Conservation (phyloP, 2,888 invertebrate species). For the Argyresthia albistria region DNA sequence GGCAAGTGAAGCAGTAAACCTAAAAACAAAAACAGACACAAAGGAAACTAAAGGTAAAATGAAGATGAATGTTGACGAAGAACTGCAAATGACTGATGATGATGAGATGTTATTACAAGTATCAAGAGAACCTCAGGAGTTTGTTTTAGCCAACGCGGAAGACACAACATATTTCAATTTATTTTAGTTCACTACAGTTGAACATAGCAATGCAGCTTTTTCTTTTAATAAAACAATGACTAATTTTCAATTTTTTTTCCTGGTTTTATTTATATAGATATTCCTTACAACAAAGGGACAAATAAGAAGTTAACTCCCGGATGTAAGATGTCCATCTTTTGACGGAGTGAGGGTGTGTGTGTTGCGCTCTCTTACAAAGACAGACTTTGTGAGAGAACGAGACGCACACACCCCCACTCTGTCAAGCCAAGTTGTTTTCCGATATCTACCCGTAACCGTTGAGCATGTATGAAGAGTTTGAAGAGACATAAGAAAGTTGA, state of each 20-base stretch:
- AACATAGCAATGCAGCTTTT: slow-evolving; percentile 4
- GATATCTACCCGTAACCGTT: too few species aligned
- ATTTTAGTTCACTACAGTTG: not conserved
- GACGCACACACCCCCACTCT: too few species aligned
- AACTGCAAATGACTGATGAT: not conserved
- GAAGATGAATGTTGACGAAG: not conserved
- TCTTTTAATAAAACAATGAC: slow-evolving; percentile 6
- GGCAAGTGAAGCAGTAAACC: slow-evolving; percentile 3
- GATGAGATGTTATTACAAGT: not conserved
- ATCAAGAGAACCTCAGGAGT: slow-evolving; percentile 1
- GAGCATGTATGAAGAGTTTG: too few species aligned
- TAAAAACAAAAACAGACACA: slow-evolving; percentile 2
- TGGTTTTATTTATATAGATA: slow-evolving; percentile 7
- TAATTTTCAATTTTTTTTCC: slow-evolving; percentile 6
- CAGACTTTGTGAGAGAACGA: too few species aligned
- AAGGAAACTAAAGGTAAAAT: slow-evolving; percentile 2
- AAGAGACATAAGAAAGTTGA: too few species aligned
- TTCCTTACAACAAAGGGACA: not conserved
- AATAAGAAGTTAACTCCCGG: too few species aligned
- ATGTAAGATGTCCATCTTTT: too few species aligned
- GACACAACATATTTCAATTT: slow-evolving; percentile 2
- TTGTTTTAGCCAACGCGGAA: slow-evolving; percentile 2
- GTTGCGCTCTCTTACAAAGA: too few species aligned
- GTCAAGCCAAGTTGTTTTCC: too few species aligned
- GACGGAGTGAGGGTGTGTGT: too few species aligned